Conservation (phyloP, 2,113 vertebrate species). For the Nipponia nippon region DNA sequence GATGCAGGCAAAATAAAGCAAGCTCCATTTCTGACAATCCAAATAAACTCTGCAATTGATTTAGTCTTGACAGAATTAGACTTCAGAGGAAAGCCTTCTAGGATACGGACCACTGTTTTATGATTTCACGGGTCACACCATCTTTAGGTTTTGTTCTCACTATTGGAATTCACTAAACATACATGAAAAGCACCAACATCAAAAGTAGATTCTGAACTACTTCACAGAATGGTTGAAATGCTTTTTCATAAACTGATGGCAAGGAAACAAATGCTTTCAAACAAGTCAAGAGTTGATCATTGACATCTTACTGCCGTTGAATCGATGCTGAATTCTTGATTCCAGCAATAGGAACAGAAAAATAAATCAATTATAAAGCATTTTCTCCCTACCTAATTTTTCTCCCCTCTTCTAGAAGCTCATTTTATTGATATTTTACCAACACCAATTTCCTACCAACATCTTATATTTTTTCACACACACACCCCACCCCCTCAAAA, state of each 20-base stretch:
- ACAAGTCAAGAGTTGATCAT: neutral
- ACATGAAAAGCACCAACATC: neutral
- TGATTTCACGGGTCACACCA: neutral
- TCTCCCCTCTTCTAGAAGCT: neutral
- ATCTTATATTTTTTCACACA: neutral
- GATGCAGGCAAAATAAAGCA: neutral
- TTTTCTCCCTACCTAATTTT: neutral
- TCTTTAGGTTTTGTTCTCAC: neutral
- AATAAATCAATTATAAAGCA: neutral
- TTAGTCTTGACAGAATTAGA: neutral
- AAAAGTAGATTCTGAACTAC: neutral
- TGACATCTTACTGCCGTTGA: neutral
- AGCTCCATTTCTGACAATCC: neutral
- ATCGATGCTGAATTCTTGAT: neutral
- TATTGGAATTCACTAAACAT: neutral
- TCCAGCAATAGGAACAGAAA: neutral
- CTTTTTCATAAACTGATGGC: neutral
- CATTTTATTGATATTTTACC: neutral
- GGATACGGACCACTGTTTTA: neutral
- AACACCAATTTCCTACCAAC: neutral
- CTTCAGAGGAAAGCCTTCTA: neutral
- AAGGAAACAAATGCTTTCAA: neutral
- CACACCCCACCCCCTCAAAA: too few relatives aligned
- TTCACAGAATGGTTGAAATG: neutral
- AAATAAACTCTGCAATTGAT: neutral